Base-by-base conservation (phyloP, 2,888 invertebrate species). In the Ichneumoninae sp. region DNA sequence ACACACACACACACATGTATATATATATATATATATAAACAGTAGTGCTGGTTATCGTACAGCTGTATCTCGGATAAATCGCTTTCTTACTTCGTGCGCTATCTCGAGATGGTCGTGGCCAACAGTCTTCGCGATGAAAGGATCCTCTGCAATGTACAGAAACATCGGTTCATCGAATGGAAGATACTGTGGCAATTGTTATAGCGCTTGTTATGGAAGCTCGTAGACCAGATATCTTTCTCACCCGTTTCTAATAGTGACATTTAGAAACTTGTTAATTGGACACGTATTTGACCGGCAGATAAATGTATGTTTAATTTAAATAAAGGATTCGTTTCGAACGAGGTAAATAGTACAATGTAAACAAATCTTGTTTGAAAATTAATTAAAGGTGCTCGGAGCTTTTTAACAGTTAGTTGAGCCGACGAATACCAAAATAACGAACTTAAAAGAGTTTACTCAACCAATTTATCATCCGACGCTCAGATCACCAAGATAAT, bases 31-130 rank as follows among this genome's bases (percentile, higher is more conserved):
- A 26, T 71, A 71, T 74, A 68, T 66, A 26, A 30, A 63, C 13
- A 63, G 30, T 8, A 60, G n/a, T 63, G 81, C 85, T 75, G 79
- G 85, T 82, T 85, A 82, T 85, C 71, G 75, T 50, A 22, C 54
- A 47, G 78, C 57, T 79, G 82, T 82, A 82, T 76, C 60, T 68
- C 66, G 60, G 26, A 85, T 79, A 76, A 85, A 85, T 82, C 79
- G 71, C 52, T 71, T 63, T 57, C 66, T 70, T 70, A 69, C 60
- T 82, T 63, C 76, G 82, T 82, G 82, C 79, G 63, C 60, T 78
- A 85, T 81, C 75, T 60, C 82, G 68, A 36, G 54, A n/a, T 79
- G 70, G 79, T 75, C 71, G 82, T 60, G 71, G 70, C 74, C 79
- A 79, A 30, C 50, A 71, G 60, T 70, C n/a, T 50, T 33, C 57